Base-by-base conservation (phyloP, 1,140 invertebrate genomes). In the Diorhabda elongata region DNA sequence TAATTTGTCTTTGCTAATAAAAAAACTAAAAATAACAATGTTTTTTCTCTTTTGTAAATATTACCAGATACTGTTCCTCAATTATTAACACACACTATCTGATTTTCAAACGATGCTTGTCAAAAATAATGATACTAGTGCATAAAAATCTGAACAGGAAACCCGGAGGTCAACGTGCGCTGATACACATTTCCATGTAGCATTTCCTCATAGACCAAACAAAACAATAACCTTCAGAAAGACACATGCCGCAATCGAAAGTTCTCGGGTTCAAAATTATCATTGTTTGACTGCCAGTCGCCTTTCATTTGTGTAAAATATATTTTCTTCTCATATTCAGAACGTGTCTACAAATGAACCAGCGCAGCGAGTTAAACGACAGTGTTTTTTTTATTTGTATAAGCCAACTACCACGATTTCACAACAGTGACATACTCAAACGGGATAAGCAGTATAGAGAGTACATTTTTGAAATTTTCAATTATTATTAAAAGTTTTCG, bases 321-420 rank as follows among this genome's bases (percentile, higher is more conserved):
- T 8, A 8, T 52, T 52, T 6, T n/a, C n/a, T 52, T 52, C n/a
- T 52, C n/a, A 52, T 52, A 52, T 52, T 52, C n/a, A 52, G 2
- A 52, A 52, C n/a, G 47, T 52, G 47, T 52, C 47, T 52, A 52
- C 47, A 52, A 52, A 52, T 52, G 47, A 52, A 52, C 47, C 47
- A 52, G 47, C 47, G n/a, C 47, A 52, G 47, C 47, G n/a, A 52
- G 47, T 52, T n/a, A 52, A 52, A 52, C 47, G 47, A 52, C 47
- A 8, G 47, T 52, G 6, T 6, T 52, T 6, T 52, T 52, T 52
- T 6, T 52, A n/a, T 52, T 52, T 52, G 47, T 52, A 52, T 52
- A 8, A 8, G 47, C 47, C 47, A 52, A 52, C 47, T 52, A n/a
- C 47, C 6, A 52, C 47, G 47, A 52, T 4, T 52, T 52, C n/a